Evolutionary conservation across 2,797 vertebrate species (phyloP).

Genomic region (Aplochiton taeniatus): DNA sequence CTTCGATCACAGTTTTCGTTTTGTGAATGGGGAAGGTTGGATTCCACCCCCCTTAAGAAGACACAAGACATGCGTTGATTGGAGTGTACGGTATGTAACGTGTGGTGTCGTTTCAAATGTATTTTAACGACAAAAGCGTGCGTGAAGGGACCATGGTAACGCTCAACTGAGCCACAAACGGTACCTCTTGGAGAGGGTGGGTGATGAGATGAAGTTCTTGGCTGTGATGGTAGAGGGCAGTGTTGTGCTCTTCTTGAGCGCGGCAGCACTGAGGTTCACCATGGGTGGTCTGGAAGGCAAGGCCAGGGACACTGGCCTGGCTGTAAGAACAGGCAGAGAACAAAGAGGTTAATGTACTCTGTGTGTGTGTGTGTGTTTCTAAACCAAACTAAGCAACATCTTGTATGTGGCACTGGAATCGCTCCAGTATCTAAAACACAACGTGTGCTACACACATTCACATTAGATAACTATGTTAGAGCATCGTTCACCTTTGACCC

Average conservation of each 20-base stretch:
- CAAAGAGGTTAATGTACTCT: neutral
- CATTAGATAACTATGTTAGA: neutral
- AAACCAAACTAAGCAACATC: neutral
- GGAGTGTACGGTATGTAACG: too few species aligned
- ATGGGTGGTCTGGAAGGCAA: conserved; percentile 80
- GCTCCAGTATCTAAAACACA: too few species aligned
- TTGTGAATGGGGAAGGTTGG: too few species aligned
- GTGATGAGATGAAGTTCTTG: conserved; percentile 81
- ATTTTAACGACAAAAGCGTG: too few species aligned
- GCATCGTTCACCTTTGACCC: conserved; percentile 64
- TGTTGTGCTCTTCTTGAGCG: conserved; percentile 88
- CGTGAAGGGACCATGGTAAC: neutral
- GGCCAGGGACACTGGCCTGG: conserved; percentile 84
- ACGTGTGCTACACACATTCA: too few species aligned
- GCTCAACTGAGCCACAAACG: neutral
- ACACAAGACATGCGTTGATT: too few species aligned
- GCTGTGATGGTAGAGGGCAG: conserved; percentile 82
- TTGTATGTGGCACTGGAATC: too few species aligned
- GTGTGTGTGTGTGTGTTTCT: neutral
- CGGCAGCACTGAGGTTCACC: conserved; percentile 74
- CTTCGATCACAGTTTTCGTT: too few species aligned
- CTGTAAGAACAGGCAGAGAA: conserved; percentile 63
- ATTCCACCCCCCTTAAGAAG: too few species aligned
- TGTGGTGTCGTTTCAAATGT: too few species aligned
- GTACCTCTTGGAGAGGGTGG: conserved; percentile 81